Conservation (phyloP, 2,888 invertebrate genomes). For the Chironomus tentans region DNA sequence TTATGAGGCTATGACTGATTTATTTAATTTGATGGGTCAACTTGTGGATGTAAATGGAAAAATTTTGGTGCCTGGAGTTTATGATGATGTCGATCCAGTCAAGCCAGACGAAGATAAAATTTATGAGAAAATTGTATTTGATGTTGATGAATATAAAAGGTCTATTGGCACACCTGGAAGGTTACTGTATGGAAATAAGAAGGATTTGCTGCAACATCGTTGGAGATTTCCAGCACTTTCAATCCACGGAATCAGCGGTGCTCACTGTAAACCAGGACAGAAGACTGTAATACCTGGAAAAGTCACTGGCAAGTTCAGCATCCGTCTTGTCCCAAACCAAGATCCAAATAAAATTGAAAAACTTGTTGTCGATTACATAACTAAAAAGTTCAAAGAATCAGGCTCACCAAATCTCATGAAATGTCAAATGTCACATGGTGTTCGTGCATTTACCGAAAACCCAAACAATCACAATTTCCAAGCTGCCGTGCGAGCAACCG, state of each 20-base stretch:
- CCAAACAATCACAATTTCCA: slow-evolving; percentile 86
- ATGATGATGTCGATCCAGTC: slow-evolving; percentile 70
- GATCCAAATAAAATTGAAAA: slow-evolving; percentile 72
- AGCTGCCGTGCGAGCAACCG: slow-evolving; percentile 74
- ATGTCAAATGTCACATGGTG: slow-evolving; percentile 56
- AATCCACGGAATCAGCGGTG: slow-evolving; percentile 91
- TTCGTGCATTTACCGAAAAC: slow-evolving; percentile 88
- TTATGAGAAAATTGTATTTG: slow-evolving; percentile 80
- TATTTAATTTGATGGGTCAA: slow-evolving; percentile 74
- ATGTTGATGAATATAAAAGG: slow-evolving; percentile 62
- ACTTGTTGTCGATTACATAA: slow-evolving; percentile 66
- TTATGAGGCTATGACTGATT: slow-evolving; percentile 83
- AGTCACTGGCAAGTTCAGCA: slow-evolving; percentile 94
- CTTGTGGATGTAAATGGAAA: slow-evolving; percentile 80
- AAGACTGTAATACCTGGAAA: slow-evolving; percentile 93
- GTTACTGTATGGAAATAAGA: slow-evolving; percentile 69
- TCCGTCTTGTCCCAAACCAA: slow-evolving; percentile 93
- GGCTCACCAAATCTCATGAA: slow-evolving; percentile 81
- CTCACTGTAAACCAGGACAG: slow-evolving; percentile 84
- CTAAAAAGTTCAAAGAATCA: slow-evolving; percentile 67
- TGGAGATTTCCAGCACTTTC: slow-evolving; percentile 94
- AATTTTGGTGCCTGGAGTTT: slow-evolving; percentile 73
- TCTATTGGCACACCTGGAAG: slow-evolving; percentile 62
- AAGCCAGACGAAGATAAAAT: slow-evolving; percentile 58
- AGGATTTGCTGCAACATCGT: slow-evolving; percentile 79